Conservation (phyloP, 2,888 invertebrate species). For the Drosophila fungiperda region DNA sequence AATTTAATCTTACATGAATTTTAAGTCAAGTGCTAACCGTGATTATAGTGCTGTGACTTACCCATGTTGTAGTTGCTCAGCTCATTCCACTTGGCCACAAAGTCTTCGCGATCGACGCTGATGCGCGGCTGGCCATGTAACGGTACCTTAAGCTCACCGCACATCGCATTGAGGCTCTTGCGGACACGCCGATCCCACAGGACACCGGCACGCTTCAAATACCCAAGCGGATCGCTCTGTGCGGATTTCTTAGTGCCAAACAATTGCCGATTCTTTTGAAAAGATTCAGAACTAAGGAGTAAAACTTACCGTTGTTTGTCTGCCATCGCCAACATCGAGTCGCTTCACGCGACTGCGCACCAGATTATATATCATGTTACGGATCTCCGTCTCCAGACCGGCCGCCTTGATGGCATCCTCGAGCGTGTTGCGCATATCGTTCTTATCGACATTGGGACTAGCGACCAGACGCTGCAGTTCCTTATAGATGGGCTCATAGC, state of each 20-base stretch:
- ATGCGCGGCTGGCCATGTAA: conserved; percentile 90
- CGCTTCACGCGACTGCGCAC: conserved; percentile 86
- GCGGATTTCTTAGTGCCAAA: conserved; percentile 50
- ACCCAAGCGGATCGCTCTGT: conserved; percentile 89
- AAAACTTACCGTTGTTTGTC: conserved; percentile 46
- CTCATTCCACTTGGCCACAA: conserved; percentile 95
- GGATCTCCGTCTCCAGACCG: conserved; percentile 92
- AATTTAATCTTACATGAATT: too few relatives aligned
- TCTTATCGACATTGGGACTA: conserved; percentile 90
- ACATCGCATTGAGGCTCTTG: conserved; percentile 98
- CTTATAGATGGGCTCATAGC: conserved; percentile 91
- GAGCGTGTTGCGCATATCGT: conserved; percentile 91
- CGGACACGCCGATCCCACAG: conserved; percentile 98
- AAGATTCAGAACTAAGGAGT: too few relatives aligned
- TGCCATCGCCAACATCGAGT: conserved; percentile 37
- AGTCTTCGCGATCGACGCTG: conserved; percentile 92
- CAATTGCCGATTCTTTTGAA: not conserved
- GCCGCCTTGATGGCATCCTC: conserved; percentile 91
- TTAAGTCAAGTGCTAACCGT: not conserved
- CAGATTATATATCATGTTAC: conserved; percentile 94
- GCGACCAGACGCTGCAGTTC: conserved; percentile 92
- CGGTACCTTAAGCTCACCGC: conserved; percentile 94
- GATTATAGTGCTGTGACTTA: conserved; percentile 79
- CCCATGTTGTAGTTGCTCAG: conserved; percentile 95
- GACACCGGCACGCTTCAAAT: conserved; percentile 93